A percentile compares a stretch with the other conserved stretches of the same genome.
These are phyloP conservation scores for Bombyx mandarina DNA, from an alignment of 1,140 invertebrate genomes.

Conservation along the genomic window DNA sequence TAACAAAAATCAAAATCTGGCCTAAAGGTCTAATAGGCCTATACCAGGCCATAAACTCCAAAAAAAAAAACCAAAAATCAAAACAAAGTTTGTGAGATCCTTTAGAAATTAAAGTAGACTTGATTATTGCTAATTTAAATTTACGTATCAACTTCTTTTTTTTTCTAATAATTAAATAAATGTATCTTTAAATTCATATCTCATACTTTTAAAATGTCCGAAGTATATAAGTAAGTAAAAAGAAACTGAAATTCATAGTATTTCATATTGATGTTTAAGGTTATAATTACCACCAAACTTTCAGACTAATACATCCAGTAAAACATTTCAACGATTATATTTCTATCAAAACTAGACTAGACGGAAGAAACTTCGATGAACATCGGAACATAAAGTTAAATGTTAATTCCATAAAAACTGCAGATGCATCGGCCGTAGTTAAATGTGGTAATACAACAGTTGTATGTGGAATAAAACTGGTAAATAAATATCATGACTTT, in stretches of 20 bases:
- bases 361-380: conserved; percentile 47
- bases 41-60: too few species aligned
- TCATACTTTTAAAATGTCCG: conserved; percentile 26
- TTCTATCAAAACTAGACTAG: conserved; percentile 37
- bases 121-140: too few species aligned
- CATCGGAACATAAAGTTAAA: conserved; percentile 51
- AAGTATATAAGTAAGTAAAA: conserved; percentile 16
- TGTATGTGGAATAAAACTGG: conserved; percentile 56
- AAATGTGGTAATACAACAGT: conserved; percentile 61
- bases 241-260: background rate
- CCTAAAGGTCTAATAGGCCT: too few species aligned
- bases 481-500: conserved; percentile 13
- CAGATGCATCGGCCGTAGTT: conserved; percentile 50
- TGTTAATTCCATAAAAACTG: conserved; percentile 45
- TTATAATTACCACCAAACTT: conserved; percentile 16
- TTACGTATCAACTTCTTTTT: too few species aligned
- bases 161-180: too few species aligned
- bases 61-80: too few species aligned
- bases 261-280: conserved; percentile 1
- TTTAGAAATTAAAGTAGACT: too few species aligned
- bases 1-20: too few species aligned
- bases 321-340: conserved; percentile 59
- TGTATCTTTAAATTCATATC: too few species aligned
- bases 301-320: conserved; percentile 51
- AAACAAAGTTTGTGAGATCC: too few species aligned